Base-by-base conservation (phyloP, 2,797 vertebrate genomes). In the Gallinago solitaria region DNA sequence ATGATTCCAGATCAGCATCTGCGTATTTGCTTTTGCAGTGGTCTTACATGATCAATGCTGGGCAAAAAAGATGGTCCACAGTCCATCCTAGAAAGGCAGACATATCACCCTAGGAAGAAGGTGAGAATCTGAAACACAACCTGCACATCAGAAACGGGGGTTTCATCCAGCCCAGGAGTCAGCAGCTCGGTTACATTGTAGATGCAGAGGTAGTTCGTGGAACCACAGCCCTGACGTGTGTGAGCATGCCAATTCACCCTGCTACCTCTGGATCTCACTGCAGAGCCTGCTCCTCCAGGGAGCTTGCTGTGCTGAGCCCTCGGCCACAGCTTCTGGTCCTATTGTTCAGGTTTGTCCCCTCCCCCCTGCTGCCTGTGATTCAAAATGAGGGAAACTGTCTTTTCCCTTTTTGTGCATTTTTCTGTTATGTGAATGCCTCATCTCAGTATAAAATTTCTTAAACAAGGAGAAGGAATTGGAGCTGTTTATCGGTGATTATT, bases 401-500 rank as follows among this genome's bases (percentile, higher is more conserved):
- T 79, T 48, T 69, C 32, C 9, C 7, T 65, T 57, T 57, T 69
- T 45, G 57, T 28, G 27, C 73, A 53, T 21, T 74, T 74, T 65
- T 61, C 61, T 56, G 19, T 74, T 65, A 41, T 14, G 12, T 53
- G 56, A 54, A 77, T 51, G 45, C 11, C 12, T 81, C 47, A 63
- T 21, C 25, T 47, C 41, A 37, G 23, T 16, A 83, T 17, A 60
- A 32, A 60, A 60, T 79, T 95, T 79, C 63, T 90, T 82, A 82
- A 94, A 77, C 28, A 84, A 87, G n/a, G 48, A 80, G 39, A 91
- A 88, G 4, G 11, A 21, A 75, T 39, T 20, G 48, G 25, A 79
- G 10, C 13, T 74, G 64, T 94, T 90, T 14, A 0, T n/a, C 53
- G 9, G 48, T 80, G 41, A 85, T 95, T 95, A 93, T 89, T 97